Evolutionary conservation across 2,888 invertebrate species (phyloP).

Genomic region (Rhopalosiphum nymphaeae): DNA sequence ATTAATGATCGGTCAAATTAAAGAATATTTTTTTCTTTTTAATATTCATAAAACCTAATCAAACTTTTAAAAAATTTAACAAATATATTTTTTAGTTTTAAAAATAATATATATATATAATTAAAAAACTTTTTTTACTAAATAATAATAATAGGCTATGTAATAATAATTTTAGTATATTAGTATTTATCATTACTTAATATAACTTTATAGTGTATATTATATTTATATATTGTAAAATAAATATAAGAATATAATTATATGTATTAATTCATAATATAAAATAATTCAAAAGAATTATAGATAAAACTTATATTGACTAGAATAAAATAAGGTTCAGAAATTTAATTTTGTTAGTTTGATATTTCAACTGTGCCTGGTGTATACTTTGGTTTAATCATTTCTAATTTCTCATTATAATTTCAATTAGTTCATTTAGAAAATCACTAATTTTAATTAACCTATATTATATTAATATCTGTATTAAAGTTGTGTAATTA

Average conservation of each 20-base stretch:
- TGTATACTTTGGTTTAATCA: no score
- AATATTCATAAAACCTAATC: not conserved
- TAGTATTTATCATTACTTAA: not conserved
- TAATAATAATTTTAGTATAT: not conserved
- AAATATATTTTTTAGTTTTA: not conserved
- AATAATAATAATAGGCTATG: not conserved
- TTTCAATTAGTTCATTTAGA: no score
- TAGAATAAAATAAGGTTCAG: no score
- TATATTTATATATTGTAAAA: not conserved
- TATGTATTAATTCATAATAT: not conserved
- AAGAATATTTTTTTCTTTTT: not conserved
- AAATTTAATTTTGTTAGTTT: no score
- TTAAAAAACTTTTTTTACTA: not conserved
- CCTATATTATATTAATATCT: no score
- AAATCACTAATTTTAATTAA: no score
- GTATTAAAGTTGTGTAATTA: no score
- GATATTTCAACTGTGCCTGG: no score
- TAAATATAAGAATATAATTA: not conserved
- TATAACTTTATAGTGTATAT: not conserved
- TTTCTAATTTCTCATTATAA: no score
- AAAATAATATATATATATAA: not conserved
- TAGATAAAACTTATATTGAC: no score
- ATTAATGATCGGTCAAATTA: not conserved
- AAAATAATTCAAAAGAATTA: not conserved
- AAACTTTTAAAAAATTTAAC: not conserved